Conservation (phyloP, 2,797 vertebrate genomes). For the Cyprinodon diabolis region DNA sequence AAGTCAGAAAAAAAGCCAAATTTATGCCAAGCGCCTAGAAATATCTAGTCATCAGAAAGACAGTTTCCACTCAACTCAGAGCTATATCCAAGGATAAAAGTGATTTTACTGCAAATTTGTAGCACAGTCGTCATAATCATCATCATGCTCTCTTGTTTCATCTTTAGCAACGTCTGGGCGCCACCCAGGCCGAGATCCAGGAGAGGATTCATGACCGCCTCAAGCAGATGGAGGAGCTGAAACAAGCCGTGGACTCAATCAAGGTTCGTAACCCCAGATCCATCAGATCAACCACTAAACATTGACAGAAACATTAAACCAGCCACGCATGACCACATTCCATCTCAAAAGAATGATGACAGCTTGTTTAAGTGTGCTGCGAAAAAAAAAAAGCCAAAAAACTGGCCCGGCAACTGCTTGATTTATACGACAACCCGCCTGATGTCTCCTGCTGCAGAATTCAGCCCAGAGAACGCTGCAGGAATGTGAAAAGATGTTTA, state of each 20-base stretch:
- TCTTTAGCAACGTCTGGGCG: conserved; percentile 79
- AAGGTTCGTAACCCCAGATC: conserved; percentile 71
- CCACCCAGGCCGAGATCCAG: conserved; percentile 86
- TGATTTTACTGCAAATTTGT: neutral
- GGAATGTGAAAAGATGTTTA: conserved; percentile 84
- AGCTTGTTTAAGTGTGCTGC: conserved; percentile 13
- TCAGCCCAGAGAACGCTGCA: conserved; percentile 82
- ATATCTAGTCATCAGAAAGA: neutral
- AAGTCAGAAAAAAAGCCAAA: conserved; percentile 37
- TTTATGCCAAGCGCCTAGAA: neutral
- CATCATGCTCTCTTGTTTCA: conserved; percentile 19
- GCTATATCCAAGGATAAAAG: neutral
- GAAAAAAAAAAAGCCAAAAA: conserved; percentile 12
- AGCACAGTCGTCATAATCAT: neutral
- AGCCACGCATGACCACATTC: conserved; percentile 43
- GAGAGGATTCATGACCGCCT: conserved; percentile 84
- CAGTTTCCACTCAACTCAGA: neutral
- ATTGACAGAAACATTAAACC: conserved; percentile 14
- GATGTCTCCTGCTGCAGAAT: conserved; percentile 59
- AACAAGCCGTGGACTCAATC: conserved; percentile 82
- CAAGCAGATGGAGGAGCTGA: conserved; percentile 86
- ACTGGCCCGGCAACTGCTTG: conserved; percentile 30
- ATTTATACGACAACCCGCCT: conserved; percentile 22
- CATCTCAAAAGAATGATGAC: conserved; percentile 35
- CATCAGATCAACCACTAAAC: conserved; percentile 42